These are phyloP conservation scores for Aspidapion aeneum DNA, from an alignment of 2,888 invertebrate genomes.

Conservation along the genomic window DNA sequence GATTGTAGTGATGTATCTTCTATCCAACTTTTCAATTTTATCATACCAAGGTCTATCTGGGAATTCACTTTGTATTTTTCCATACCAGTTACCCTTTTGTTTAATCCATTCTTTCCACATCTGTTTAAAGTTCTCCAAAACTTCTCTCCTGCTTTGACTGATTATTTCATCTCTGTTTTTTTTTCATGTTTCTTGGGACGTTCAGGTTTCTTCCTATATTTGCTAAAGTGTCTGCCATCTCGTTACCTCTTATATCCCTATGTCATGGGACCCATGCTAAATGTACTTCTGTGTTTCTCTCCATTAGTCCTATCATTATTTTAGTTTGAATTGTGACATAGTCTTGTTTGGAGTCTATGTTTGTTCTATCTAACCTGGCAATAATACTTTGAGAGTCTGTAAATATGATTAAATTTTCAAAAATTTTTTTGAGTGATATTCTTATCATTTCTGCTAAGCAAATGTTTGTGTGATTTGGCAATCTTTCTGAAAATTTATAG, in stretches of 20 bases:
- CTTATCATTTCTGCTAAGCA: not conserved
- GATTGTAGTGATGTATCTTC: not conserved
- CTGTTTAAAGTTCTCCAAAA: not conserved
- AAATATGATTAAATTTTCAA: not conserved
- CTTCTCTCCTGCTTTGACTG: not conserved
- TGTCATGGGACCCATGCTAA: not conserved
- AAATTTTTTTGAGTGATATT: not conserved
- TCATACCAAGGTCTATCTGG: not conserved
- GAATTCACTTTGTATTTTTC: not conserved
- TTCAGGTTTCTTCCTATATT: conserved; percentile 7
- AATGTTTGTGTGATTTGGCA: not conserved
- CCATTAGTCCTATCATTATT: not conserved
- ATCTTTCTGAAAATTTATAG: not conserved
- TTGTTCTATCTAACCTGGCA: conserved; percentile 1
- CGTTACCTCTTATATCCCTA: conserved; percentile 5
- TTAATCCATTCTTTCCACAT: not conserved
- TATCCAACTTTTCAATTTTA: not conserved
- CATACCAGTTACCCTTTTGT: not conserved
- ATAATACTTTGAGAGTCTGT: not conserved
- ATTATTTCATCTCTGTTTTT: not conserved
- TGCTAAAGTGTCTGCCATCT: conserved; percentile 7
- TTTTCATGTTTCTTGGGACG: not conserved
- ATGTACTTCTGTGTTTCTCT: not conserved
- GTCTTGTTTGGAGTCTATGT: not conserved
- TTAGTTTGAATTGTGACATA: conserved; percentile 2